Evolutionary conservation across 2,797 vertebrate species (phyloP), one percentile per base, ranked within the genome.

Genomic region (Muscicapa comitata): DNA sequence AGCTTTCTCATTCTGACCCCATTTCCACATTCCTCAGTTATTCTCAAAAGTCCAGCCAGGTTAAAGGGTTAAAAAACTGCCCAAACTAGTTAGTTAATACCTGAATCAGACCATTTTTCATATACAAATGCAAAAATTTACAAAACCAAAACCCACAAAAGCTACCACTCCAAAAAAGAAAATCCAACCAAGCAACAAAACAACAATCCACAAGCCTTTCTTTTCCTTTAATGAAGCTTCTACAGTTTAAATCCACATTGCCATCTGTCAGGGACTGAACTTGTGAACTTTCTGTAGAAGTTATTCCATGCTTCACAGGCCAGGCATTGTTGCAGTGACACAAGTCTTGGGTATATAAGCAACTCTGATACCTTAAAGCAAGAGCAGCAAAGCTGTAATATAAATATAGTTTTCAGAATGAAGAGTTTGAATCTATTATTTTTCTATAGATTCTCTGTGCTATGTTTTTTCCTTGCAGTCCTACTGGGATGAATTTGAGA

Each of bases 51-150:
- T 61, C 35, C 18, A 66, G 3, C 3, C 17, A 11, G 10, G 10
- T 6, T 66, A 18, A 81, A 66, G 28, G 20, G 7, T 51, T 37
- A 35, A 63, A 63, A 61, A 47, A 35, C 10, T 28, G 1, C 9
- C 4, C 18, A 76, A 53, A 53, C 7, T 26, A 8, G 3, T 55
- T 45, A 33, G 4, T 20, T 77, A 68, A 85, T 42, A 35, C 4
- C 20, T 35, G 20, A 29, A 77, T 28, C 0, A 0, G 9, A 16
- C 4, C 7, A 2, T 62, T 84, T 80, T 50, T 59, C 16, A 31
- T 28, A 20, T 3, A 15, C 3, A 19, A 8, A 6, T 2, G 11
- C 2, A 29, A 50, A 50, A 50, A 7, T 3, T 12, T 51, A 10
- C 18, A 43, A 65, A 89, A 51, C 12, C 3, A 38, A 51, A 19